Evolutionary conservation across 1,140 invertebrate species (phyloP).

Genomic region (Scaptodrosophila lebanonensis): DNA sequence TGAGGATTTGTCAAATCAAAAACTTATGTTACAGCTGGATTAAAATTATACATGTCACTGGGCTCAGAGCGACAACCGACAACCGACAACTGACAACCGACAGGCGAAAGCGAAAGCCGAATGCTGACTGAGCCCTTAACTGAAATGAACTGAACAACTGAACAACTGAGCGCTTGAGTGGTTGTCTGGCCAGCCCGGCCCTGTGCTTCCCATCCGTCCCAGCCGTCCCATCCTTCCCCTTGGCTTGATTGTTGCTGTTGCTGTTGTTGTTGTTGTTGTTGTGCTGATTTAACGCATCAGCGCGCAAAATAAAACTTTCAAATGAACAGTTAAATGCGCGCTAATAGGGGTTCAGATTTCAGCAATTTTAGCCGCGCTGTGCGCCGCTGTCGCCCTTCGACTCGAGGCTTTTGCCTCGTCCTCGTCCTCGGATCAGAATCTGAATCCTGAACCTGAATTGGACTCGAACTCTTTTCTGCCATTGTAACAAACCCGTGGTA

Average conservation of each 20-base stretch:
- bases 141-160: too few species aligned
- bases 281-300: constrained; percentile 74
- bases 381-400: not conserved
- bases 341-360: constrained; percentile 77
- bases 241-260: not conserved
- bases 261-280: constrained; percentile 22
- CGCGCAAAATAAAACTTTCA: constrained; percentile 75
- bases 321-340: constrained; percentile 77
- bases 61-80: constrained; percentile 11
- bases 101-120: too few species aligned
- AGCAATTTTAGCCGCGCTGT: constrained; percentile 41
- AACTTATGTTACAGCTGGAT: constrained; percentile 76
- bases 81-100: too few species aligned
- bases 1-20: constrained; percentile 72
- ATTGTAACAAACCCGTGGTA: constrained; percentile 22
- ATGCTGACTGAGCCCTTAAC: too few species aligned
- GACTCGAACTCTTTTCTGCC: too few species aligned
- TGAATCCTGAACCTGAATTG: too few species aligned
- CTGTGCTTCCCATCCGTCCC: constrained; percentile 27
- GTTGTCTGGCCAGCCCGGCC: constrained; percentile 5
- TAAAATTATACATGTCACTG: constrained; percentile 75
- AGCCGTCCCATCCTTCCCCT: constrained; percentile 7
- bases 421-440: constrained; percentile 9
- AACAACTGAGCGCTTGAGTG: constrained; percentile 31
- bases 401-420: not conserved